These are phyloP conservation scores for Chiloscyllium plagiosum DNA, from an alignment of 2,113 vertebrate genomes.

Conservation along the genomic window DNA sequence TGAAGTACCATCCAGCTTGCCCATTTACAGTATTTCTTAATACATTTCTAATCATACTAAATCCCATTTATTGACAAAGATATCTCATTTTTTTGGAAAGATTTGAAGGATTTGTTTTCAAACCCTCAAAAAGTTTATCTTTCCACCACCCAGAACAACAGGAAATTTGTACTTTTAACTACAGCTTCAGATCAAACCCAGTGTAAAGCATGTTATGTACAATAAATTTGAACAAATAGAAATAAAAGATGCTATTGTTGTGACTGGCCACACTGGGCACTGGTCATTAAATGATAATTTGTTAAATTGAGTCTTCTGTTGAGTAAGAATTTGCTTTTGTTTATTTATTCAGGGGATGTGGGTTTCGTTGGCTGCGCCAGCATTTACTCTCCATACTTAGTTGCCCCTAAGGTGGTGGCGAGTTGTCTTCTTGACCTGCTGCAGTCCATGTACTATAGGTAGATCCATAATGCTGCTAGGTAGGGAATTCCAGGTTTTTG, in stretches of 20 bases:
- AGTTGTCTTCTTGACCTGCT: no score
- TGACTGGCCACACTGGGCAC: not conserved
- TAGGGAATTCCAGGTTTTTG: no score
- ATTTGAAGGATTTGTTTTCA: not conserved
- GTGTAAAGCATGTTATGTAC: not conserved
- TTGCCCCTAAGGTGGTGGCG: no score
- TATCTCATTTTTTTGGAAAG: not conserved
- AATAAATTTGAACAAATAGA: not conserved
- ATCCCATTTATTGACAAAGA: not conserved
- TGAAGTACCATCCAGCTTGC: not conserved
- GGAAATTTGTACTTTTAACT: not conserved
- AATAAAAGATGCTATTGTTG: not conserved
- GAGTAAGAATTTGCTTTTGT: not conserved
- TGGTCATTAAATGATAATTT: not conserved
- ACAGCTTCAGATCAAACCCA: not conserved
- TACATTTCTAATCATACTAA: not conserved
- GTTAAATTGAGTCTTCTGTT: no score
- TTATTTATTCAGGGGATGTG: no score
- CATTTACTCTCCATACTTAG: no score
- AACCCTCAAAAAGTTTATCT: not conserved
- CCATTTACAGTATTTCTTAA: not conserved
- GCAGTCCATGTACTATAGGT: no score
- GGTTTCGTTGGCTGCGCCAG: no score
- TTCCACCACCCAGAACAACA: not conserved
- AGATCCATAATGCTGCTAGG: no score